phyloP scores from a whole-genome alignment of 2,888 invertebrate genomes.

The Andrena marginata region DNA sequence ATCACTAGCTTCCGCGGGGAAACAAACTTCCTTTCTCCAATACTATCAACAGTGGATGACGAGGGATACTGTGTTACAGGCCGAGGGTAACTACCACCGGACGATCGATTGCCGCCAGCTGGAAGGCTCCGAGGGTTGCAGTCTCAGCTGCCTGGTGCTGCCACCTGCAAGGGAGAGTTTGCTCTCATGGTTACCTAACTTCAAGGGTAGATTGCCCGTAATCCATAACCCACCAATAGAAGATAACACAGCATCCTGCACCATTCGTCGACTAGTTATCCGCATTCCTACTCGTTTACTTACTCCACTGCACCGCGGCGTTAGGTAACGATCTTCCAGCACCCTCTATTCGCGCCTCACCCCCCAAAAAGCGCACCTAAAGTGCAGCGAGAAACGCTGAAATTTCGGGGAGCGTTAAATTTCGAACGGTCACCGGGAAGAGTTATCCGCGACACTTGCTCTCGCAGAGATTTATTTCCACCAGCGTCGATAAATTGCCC shows the following conservation, averaged over 20 bases:
- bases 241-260: background rate
- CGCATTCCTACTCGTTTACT: background rate
- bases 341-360: background rate
- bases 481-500: constrained; percentile 31
- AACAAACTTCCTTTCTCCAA: background rate
- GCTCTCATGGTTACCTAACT: background rate
- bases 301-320: constrained; percentile 22
- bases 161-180: constrained; percentile 14
- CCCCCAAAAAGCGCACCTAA: background rate
- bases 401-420: constrained; percentile 35
- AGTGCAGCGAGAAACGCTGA: background rate
- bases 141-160: constrained; percentile 17
- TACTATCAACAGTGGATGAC: background rate
- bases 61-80: background rate
- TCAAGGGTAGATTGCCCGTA: constrained; percentile 2
- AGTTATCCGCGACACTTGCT: constrained; percentile 32
- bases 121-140: constrained; percentile 6
- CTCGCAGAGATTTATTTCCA: constrained; percentile 30
- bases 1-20: background rate
- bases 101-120: background rate
- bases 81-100: constrained; percentile 15
- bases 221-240: constrained; percentile 2
- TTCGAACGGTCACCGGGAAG: constrained; percentile 23
- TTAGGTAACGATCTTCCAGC: background rate
- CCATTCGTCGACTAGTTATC: background rate